Evolutionary conservation across 2,113 vertebrate genomes (phyloP).

Genomic region (Aleadryas rufinucha): DNA sequence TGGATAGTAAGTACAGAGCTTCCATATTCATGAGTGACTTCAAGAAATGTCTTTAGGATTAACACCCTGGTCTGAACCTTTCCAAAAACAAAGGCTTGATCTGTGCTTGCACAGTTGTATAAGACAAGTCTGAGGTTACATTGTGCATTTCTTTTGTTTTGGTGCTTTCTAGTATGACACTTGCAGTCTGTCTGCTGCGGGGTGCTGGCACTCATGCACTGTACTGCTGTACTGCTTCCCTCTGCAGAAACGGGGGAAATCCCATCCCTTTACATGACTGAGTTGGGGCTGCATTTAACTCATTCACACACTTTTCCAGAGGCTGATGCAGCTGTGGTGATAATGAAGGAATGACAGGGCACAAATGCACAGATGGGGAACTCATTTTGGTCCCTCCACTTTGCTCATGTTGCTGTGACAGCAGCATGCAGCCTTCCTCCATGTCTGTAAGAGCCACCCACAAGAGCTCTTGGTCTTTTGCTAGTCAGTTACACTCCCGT

Average conservation of each 20-base stretch:
- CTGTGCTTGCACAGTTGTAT: neutral
- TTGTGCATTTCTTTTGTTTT: neutral
- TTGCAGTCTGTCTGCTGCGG: neutral
- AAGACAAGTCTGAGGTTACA: neutral
- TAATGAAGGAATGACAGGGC: neutral
- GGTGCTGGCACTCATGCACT: neutral
- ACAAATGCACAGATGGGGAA: neutral
- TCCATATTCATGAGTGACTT: neutral
- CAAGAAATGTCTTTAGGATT: neutral
- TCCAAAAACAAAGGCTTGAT: neutral
- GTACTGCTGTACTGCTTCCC: neutral
- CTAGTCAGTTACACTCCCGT: neutral
- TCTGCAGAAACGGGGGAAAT: neutral
- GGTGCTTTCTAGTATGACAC: neutral
- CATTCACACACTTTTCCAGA: neutral
- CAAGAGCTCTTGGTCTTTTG: neutral
- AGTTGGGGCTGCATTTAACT: neutral
- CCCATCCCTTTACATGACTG: neutral
- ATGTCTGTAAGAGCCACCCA: rapidly evolving
- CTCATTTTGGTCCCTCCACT: neutral
- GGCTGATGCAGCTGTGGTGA: neutral
- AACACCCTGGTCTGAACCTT: neutral
- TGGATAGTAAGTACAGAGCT: neutral
- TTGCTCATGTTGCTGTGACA: neutral
- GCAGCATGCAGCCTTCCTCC: neutral